Evolutionary conservation across 2,113 vertebrate genomes (phyloP).

Genomic region (Varanus komodoensis): DNA sequence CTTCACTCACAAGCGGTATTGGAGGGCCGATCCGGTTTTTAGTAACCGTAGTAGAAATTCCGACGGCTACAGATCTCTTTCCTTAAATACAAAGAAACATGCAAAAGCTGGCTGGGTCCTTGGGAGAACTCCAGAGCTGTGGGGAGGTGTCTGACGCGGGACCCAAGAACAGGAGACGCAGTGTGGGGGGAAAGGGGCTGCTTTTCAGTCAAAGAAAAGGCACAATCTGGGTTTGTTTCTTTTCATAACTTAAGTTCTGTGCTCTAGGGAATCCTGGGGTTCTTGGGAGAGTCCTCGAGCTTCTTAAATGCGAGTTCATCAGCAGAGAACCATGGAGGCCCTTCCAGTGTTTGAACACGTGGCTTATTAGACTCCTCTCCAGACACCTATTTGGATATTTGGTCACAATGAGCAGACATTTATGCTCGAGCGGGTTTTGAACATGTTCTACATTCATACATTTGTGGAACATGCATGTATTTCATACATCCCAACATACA

Average conservation of each 20-base stretch:
- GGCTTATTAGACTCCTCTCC: too few relatives aligned
- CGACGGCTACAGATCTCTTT: not conserved
- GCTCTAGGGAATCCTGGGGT: not conserved
- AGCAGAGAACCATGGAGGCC: too few relatives aligned
- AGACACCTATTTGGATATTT: too few relatives aligned
- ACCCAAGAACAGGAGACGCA: not conserved
- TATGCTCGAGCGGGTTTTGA: too few relatives aligned
- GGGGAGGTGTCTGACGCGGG: too few relatives aligned
- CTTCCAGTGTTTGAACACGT: too few relatives aligned
- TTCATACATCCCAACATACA: too few relatives aligned
- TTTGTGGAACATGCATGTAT: too few relatives aligned
- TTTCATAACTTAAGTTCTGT: not conserved
- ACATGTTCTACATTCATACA: too few relatives aligned
- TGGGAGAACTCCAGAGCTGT: conserved; percentile 23
- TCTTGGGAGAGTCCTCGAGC: not conserved
- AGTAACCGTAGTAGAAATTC: not conserved
- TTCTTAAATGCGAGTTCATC: too few relatives aligned
- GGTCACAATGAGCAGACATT: too few relatives aligned
- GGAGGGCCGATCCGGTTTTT: not conserved
- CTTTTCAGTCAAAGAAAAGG: not conserved
- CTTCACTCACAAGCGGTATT: not conserved
- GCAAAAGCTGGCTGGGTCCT: conserved; percentile 17
- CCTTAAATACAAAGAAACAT: conserved; percentile 22
- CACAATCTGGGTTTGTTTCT: not conserved
- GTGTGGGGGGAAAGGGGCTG: not conserved